Base-by-base conservation (phyloP, 64 coral and sea anemone genomes). In the Porites lutea region DNA sequence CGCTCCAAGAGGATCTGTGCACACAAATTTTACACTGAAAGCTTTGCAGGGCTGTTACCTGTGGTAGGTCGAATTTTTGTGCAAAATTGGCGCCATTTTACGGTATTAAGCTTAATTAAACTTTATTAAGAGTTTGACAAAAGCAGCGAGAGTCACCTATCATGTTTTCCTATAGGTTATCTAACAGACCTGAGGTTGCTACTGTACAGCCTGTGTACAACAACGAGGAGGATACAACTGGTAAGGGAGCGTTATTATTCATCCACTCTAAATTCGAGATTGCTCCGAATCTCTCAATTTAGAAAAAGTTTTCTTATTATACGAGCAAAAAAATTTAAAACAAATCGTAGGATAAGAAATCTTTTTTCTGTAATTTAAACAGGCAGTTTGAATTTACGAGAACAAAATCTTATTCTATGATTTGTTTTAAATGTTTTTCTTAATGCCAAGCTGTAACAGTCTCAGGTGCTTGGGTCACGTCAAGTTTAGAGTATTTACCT, bases 131-230 rank as follows among this genome's bases (percentile, higher is more conserved):
- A 18, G 13, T 18, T 21, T 3, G 9, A 57, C 51, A 68, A 20
- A 0, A 11, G 8, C 19, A 5, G 37, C 2, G 4, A 15, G 11
- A 37, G 5, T 63, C 2, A 14, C 87, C 13, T 62, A 57, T 95
- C 11, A 37, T 73, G 13, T 52, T 74, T 51, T 89, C 49, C 4
- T 53, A 4, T 18, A 97, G 95, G 95, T 70, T 74, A 14, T 97
- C 95, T 52, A 94, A 91, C 50, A 94, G 95, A 94, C 95, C 95
- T 8, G 95, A 97, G 59, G 92, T 97, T 51, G 95, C 88, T 5
- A 88, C 88, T 19, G 64, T 94, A 3, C 86, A 89, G 59, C 95
- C 95, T 61, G 4, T 94, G 8, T 97, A 97, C 37, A 59, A 66
- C 12, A 82, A 37, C 45, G 82, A 91, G 22, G 75, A 94, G 4